Evolutionary conservation across 1,140 invertebrate genomes (phyloP), one percentile per base, ranked within the genome.

Genomic region (Diabrotica undecimpunctata): DNA sequence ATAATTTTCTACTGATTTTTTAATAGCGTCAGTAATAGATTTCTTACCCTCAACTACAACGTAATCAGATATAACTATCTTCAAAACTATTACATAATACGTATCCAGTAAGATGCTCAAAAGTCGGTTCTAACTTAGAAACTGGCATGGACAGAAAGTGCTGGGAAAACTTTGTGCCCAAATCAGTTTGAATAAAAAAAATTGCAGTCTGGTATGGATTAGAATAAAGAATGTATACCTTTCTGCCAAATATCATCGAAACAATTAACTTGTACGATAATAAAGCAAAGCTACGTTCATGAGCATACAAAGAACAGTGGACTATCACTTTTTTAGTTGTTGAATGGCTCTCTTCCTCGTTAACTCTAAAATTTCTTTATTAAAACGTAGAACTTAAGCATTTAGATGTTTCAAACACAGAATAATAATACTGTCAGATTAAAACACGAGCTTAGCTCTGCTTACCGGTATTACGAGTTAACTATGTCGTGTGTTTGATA

Each of bases 121-220:
- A 2, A 25, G 25, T 4, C 4, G 25, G 25, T 25, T 25, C 25
- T 25, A 25, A 25, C 25, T 25, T 65, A 57, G 46, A 55, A 61
- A 68, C 67, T 72, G 65, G 59, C 37, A n/a, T 61, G 56, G 72
- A 71, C 71, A 70, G 70, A 76, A 76, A 74, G 75, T 72, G 73
- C 51, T 78, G 77, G 77, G 77, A 78, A 78, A 78, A 74, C 75
- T 75, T 75, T 76, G 70, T 74, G 73, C 68, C 71, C 59, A 53
- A 50, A 64, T 69, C 64, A 72, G 70, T 66, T 67, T 13, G 36
- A 7, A 46, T 10, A 46, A 46, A 46, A 25, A 36, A 25, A 14
- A 10, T 12, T 62, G 61, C 36, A 62, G 61, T 35, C 10, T 53
- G 60, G n/a, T 54, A 62, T 13, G 36, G 9, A 11, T 54, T 54